Base-by-base conservation (phyloP, 2,797 vertebrate genomes). In the Epinephelus coioides region DNA sequence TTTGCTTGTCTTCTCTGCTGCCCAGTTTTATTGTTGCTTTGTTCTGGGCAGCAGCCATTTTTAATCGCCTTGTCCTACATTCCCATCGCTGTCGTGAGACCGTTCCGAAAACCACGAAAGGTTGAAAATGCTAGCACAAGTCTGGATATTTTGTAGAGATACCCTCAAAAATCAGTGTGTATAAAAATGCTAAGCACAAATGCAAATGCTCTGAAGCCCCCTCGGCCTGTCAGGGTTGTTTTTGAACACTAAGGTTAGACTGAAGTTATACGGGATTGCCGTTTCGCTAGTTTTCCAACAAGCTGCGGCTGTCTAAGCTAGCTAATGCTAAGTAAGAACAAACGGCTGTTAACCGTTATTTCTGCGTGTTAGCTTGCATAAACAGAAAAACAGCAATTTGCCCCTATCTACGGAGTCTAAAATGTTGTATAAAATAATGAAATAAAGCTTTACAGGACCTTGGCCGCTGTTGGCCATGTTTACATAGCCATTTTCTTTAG, bases 31-130 rank as follows among this genome's bases (percentile, higher is more conserved):
- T 94, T 94, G 93, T 95, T 91, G 96, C 95, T 96, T 96, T 96
- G 96, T 96, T 96, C 95, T 94, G 93, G 83, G 93, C 89, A 93
- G 95, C 95, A 91, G 96, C 96, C 96, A 96, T 96, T 94, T 96
- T 96, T 95, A 96, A 96, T 95, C 95, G 94, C 87, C 91, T 93
- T 91, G 94, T 92, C 90, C 93, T 93, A 93, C 80, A 92, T 94
- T 91, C 79, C 84, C 83, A 80, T 86, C 88, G 85, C 88, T 89
- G 78, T 84, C 72, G 88, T 78, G 87, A 71, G 73, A 77, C 74
- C 81, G 60, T 57, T 71, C 68, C 19, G 54, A 82, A 83, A 81
- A 50, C 63, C 57, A 18, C 57, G 70, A 76, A 85, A 71, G 71
- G 59, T 67, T 72, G 30, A 55, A 87, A 87, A 84, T 21, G 14